Base-by-base conservation (phyloP, 2,888 invertebrate genomes). In the Caenorhabditis uteleia region DNA sequence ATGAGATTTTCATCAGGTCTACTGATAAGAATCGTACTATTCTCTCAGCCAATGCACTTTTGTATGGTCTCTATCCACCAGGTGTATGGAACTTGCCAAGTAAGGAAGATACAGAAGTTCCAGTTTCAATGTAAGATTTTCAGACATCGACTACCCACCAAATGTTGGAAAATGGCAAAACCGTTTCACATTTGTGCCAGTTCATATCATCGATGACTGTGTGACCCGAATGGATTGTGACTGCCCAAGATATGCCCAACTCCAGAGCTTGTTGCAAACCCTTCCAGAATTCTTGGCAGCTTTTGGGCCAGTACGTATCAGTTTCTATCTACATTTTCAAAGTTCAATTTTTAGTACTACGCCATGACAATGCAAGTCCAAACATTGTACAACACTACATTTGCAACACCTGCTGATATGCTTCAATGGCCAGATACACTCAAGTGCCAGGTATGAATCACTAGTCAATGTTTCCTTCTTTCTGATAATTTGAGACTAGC, bases 1-100 rank as follows among this genome's bases (percentile, higher is more conserved):
- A n/a, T n/a, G n/a, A n/a, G n/a, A 44, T 90, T 47, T 86, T 87
- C 71, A 84, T 90, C 1, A 85, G 87, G 51, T 91, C 92, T 33
- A 92, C 93, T 0, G 91, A 93, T 85, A 89, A 90, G 10, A 92
- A 94, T 84, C 88, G 94, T 20, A 91, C 93, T 0, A 85, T 93
- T 7, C 84, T 85, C 82, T 84, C 84, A 46, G 85, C 85, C 3
- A 79, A 82, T 67, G 69, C 72, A 1, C 56, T 72, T 26, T 20
- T 68, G 23, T 58, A 67, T 26, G 75, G 75, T 16, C 55, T 72
- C 49, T 72, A 66, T 45, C 20, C 6, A n/a, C 5, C 7, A n/a
- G n/a, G n/a, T n/a, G n/a, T n/a, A n/a, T n/a, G n/a, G n/a, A n/a
- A n/a, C n/a, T n/a, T n/a, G n/a, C n/a, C n/a, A n/a, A n/a, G n/a